Percentiles rank a stretch among this genome's conserved stretches.
Conservation (phyloP, 64 coral and sea anemone genomes). For the Montipora cactus region DNA sequence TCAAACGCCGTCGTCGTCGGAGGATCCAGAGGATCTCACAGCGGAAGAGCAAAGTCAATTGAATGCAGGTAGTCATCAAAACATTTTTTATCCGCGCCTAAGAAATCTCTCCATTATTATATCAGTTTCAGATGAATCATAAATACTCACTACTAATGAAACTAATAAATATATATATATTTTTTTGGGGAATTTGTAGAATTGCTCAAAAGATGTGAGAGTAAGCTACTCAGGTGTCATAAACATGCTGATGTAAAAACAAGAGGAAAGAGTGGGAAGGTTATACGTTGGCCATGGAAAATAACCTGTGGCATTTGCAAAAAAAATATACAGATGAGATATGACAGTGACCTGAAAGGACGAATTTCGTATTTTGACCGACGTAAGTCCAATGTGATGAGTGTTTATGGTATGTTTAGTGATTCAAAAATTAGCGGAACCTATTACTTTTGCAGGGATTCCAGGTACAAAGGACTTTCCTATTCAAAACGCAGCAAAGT, state of each 20-base stretch:
- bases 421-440: too few species aligned
- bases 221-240: neutral
- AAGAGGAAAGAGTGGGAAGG: conserved; percentile 37
- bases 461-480: too few species aligned
- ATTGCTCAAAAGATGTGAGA: too few species aligned
- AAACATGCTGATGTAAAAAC: neutral
- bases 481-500: too few species aligned
- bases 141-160: too few species aligned
- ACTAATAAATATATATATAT: too few species aligned
- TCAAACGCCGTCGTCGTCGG: neutral
- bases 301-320: conserved; percentile 41
- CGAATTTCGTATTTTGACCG: conserved; percentile 44
- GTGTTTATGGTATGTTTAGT: too few species aligned
- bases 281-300: conserved; percentile 64
- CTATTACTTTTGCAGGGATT: too few species aligned
- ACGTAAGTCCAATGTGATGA: conserved; percentile 36
- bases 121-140: too few species aligned
- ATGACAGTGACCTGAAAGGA: conserved; percentile 53
- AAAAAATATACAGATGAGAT: conserved; percentile 32
- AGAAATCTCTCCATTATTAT: too few species aligned
- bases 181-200: too few species aligned
- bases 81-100: neutral
- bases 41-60: neutral
- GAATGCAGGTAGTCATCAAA: conserved; percentile 6
- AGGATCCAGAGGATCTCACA: neutral